These are phyloP conservation scores for Didymodactylos carnosus DNA, from an alignment of 2,888 invertebrate species.

Conservation along the genomic window DNA sequence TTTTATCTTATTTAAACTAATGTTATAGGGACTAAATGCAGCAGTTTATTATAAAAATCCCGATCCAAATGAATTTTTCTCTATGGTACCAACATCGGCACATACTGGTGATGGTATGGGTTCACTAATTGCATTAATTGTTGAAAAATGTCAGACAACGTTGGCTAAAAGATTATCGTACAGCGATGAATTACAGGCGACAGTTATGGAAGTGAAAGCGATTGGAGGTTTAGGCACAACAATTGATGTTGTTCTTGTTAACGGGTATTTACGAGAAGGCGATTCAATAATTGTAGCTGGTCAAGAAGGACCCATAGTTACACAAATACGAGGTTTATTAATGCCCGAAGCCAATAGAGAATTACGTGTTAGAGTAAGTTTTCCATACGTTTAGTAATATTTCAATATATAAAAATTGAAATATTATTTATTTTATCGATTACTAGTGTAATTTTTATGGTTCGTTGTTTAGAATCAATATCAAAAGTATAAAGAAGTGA, in stretches of 20 bases:
- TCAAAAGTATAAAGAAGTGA: constrained; percentile 74
- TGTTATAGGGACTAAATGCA: constrained; percentile 62
- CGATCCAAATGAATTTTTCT: constrained; percentile 73
- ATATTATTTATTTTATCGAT: neutral
- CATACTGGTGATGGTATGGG: constrained; percentile 97
- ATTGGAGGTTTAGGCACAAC: constrained; percentile 53
- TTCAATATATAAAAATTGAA: neutral
- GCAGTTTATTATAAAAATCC: constrained; percentile 85
- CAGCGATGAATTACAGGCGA: constrained; percentile 63
- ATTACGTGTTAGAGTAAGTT: constrained; percentile 60
- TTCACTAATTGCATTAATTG: constrained; percentile 74
- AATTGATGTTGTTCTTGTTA: constrained; percentile 91
- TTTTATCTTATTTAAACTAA: constrained; percentile 1
- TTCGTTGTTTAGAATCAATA: constrained; percentile 41
- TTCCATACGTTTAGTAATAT: constrained; percentile 28
- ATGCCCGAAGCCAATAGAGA: constrained; percentile 97
- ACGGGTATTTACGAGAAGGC: constrained; percentile 79
- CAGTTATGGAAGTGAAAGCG: constrained; percentile 36
- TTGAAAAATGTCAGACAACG: constrained; percentile 71
- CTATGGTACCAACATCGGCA: constrained; percentile 88
- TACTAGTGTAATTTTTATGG: neutral
- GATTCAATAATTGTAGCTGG: constrained; percentile 87
- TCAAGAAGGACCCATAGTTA: constrained; percentile 90
- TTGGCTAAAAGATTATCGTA: constrained; percentile 67
- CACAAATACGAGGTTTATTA: constrained; percentile 79